phyloP scores from a whole-genome alignment of 2,888 invertebrate genomes.

The Megamerina dolium region DNA sequence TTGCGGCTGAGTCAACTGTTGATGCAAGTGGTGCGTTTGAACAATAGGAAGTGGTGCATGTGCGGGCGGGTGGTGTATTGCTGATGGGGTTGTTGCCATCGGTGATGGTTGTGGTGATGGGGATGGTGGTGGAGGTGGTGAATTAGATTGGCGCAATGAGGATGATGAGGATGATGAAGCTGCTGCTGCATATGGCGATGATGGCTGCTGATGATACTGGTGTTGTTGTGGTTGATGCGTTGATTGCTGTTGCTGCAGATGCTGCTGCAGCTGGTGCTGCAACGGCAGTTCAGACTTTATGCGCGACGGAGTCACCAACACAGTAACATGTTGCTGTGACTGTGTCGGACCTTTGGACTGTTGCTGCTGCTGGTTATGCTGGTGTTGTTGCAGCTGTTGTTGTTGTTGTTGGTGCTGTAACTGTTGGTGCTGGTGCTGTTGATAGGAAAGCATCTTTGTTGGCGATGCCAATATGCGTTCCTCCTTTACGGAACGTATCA shows the following conservation, averaged over 20 bases:
- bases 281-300: slow-evolving; percentile 46
- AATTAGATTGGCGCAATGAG: slow-evolving; percentile 12
- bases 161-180: slow-evolving; percentile 18
- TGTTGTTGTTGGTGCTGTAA: slow-evolving; percentile 34
- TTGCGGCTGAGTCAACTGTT: slow-evolving; percentile 42
- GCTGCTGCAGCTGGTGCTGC: slow-evolving; percentile 21
- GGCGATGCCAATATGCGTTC: slow-evolving; percentile 46
- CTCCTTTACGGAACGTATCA: slow-evolving; percentile 48
- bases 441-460: slow-evolving; percentile 43
- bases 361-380: slow-evolving; percentile 27
- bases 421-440: slow-evolving; percentile 33
- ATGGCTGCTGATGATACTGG: slow-evolving; percentile 19
- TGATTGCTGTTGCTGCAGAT: slow-evolving; percentile 36
- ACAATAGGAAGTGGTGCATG: slow-evolving; percentile 33
- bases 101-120: slow-evolving; percentile 31
- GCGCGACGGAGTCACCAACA: slow-evolving; percentile 53
- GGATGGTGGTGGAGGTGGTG: slow-evolving; percentile 29
- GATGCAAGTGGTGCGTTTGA: slow-evolving; percentile 44
- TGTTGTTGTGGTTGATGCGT: slow-evolving; percentile 15
- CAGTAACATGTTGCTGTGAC: slow-evolving; percentile 49
- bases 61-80: slow-evolving; percentile 38
- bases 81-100: slow-evolving; percentile 23
- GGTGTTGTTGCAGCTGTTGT: slow-evolving; percentile 28
- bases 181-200: slow-evolving; percentile 18
- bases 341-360: slow-evolving; percentile 32